Base-by-base conservation (phyloP, 2,797 vertebrate species). In the Serranus cabrilla region DNA sequence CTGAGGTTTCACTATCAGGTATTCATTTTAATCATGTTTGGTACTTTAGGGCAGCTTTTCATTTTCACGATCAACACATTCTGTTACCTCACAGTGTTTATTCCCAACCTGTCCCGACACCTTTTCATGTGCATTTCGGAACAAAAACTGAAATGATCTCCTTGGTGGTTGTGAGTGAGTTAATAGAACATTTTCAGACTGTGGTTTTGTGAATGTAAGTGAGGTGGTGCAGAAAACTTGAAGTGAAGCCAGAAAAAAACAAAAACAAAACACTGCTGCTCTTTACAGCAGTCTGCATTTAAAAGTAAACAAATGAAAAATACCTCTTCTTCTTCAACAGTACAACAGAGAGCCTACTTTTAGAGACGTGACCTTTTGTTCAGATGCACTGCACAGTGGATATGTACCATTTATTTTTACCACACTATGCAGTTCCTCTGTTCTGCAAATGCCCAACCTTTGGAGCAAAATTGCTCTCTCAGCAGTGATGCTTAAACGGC, bases 271-370 rank as follows among this genome's bases (percentile, higher is more conserved):
- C 34, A 34, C 7, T 34, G 5, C 34, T 34, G 34, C 34, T 1
- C 34, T 7, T 62, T 58, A 37, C 65, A 62, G 37, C 47, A 70
- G 49, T 66, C 45, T 82, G 60, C 57, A 63, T 65, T 49, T 51
- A 21, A 71, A 72, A 70, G 83, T 81, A 80, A 88, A 84, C 82
- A 63, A 71, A 60, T 42, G 54, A 75, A 60, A 59, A 63, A 27
- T 14, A 59, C 10, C 1, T 10, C 49, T 20, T 59, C 37, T 73
- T 47, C 34, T 49, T 49, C 12, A 42, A 80, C 25, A 57, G 57
- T 60, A 74, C 37, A 47, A 47, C 42, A 60, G 39, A 72, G 14
- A 52, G 31, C 65, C 5, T 11, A 57, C 31, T 20, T 57, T 27
- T 39, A 42, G 4, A 71, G 49, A 72, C 4, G 20, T 31, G 11